Percentiles rank a stretch among this genome's conserved stretches.
Conservation (phyloP, 2,113 vertebrate species). For the Mastomys coucha region DNA sequence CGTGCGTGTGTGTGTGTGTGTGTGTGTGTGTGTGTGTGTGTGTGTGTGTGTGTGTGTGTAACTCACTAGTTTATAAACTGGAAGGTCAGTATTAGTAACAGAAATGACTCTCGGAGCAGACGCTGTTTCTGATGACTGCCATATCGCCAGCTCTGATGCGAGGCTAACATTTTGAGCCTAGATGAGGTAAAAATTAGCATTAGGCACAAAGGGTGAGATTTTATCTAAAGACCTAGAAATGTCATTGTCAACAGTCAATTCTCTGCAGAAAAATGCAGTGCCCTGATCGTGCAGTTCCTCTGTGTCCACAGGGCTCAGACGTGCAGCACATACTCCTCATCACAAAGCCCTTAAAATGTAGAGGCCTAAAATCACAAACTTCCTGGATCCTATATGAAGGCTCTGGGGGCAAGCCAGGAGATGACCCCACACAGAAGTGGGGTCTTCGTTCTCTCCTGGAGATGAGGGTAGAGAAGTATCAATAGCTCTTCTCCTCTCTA, state of each 20-base stretch:
- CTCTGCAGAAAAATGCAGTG: background rate
- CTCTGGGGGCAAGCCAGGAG: background rate
- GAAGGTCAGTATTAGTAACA: background rate
- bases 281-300: background rate
- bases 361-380: background rate
- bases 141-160: background rate
- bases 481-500: background rate
- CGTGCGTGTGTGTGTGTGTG: background rate
- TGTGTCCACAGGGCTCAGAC: background rate
- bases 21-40: background rate
- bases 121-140: background rate
- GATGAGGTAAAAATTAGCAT: background rate
- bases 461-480: background rate
- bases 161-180: background rate
- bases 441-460: background rate
- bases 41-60: background rate
- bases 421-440: background rate
- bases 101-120: background rate
- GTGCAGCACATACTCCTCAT: fast-evolving
- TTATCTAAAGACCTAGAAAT: background rate
- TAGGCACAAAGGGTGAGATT: background rate
- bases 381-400: background rate
- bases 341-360: background rate
- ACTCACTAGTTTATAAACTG: too few species aligned
- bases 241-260: background rate